phyloP scores from a whole-genome alignment of 2,888 invertebrate species.

The Teleiodes luculella region DNA sequence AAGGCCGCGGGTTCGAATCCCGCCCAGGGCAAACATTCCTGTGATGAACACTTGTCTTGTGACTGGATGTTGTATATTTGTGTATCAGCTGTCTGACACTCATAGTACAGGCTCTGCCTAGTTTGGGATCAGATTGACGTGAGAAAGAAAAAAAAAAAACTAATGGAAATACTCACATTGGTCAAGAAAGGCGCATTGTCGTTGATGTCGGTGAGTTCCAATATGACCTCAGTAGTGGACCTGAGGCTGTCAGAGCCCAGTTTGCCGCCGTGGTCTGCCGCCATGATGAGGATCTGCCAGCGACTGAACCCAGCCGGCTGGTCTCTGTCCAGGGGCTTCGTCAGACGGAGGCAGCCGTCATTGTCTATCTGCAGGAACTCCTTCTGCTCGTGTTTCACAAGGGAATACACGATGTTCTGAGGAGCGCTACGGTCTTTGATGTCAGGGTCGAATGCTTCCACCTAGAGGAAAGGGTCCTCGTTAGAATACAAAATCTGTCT shows the following conservation, averaged over 20 bases:
- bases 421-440: conserved; percentile 85
- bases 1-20: no score
- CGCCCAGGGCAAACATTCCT: no score
- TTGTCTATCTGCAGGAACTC: conserved; percentile 85
- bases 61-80: no score
- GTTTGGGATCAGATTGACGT: no score
- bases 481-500: no score
- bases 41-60: no score
- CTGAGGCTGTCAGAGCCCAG: conserved; percentile 80
- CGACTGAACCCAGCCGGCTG: conserved; percentile 89
- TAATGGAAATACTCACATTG: conserved; percentile 76
- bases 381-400: conserved; percentile 85
- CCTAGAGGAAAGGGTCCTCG: conserved; percentile 49
- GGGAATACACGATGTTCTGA: conserved; percentile 87
- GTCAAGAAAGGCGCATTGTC: conserved; percentile 95
- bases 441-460: conserved; percentile 91
- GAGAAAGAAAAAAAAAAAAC: no score
- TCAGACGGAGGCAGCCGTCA: conserved; percentile 85
- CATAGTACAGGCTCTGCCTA: no score
- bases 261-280: conserved; percentile 85
- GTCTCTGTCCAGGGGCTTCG: conserved; percentile 92
- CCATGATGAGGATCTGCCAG: conserved; percentile 86
- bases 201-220: conserved; percentile 89
- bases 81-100: no score
- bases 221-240: conserved; percentile 82